These are phyloP conservation scores for Equus quagga DNA, from an alignment of 2,113 vertebrate species.

Conservation along the genomic window DNA sequence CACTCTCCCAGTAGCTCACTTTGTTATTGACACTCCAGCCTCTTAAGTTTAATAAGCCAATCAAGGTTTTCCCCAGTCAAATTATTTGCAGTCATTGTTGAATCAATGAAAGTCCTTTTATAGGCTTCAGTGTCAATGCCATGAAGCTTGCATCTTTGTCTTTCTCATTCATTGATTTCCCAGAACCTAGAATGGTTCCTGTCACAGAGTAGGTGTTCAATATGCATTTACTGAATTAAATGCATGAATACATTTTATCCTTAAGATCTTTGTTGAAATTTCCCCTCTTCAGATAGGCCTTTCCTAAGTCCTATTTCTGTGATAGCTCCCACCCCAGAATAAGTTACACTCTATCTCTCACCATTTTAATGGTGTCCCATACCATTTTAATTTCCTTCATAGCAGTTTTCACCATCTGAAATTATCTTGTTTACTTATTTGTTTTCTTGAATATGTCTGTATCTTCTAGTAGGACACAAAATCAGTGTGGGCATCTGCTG, in stretches of 20 bases:
- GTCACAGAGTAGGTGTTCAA: not conserved
- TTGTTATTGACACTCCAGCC: not conserved
- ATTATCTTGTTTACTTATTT: not conserved
- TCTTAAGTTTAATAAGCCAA: not conserved
- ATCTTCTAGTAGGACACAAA: not conserved
- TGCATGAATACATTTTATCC: not conserved
- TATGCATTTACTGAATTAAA: not conserved
- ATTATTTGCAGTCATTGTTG: not conserved
- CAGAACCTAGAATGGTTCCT: not conserved
- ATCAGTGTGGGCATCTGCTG: not conserved
- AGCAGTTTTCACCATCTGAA: not conserved
- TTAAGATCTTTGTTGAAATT: not conserved
- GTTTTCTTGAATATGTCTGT: not conserved
- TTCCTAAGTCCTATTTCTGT: not conserved
- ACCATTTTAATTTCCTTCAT: not conserved
- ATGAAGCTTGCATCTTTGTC: not conserved
- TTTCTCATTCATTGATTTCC: not conserved
- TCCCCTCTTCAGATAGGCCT: not conserved
- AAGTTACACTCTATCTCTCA: not conserved
- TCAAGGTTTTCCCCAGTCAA: not conserved
- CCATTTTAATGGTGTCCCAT: not conserved
- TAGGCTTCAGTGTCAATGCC: not conserved
- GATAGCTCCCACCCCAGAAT: not conserved
- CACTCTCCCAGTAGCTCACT: not conserved
- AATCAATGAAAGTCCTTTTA: not conserved